Base-by-base conservation (phyloP, 2,888 invertebrate species). In the Volucella zonaria region DNA sequence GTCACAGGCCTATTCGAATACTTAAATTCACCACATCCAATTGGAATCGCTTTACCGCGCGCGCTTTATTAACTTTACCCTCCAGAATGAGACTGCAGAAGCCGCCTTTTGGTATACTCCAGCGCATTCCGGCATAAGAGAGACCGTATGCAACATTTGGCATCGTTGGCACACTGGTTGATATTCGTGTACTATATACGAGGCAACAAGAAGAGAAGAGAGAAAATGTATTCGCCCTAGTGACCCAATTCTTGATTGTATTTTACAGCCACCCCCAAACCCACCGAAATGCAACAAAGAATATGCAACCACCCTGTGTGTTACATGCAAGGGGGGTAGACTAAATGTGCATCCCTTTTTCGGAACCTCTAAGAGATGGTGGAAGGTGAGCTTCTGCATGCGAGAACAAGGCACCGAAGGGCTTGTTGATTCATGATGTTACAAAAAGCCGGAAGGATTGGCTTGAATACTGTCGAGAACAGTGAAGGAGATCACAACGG, bases 381-480 rank as follows among this genome's bases (percentile, higher is more conserved):
- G 58, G 58, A 40, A 38, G 58, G 40, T 15, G 31, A 15, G 15
- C 8, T 40, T 47, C 14, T 47, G 10, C 43, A 54, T 40, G 6
- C 8, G 10, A 18, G 3, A 40, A 15, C 45, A 56, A 42, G 61
- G 52, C 23, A 42, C 23, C 15, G 40, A 45, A 31, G 47, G 73
- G 83, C 86, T 68, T 74, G 76, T 87, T 71, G 81, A 81, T 76
- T 64, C 23, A 56, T 68, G 61, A 45, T 80, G 80, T 80, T 23
- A 23, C 23, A 23, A 23, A 62, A 82, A 64, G 88, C 76, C 87
- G 88, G 88, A 87, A 87, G 87, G 87, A 86, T 66, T 59, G 47
- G 66, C 49, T 12, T 59, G 43, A 62, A 49, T 73, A 51, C 52
- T 76, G 51, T 52, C 23, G 31, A 31, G 6, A 6, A 6, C 31